phyloP scores from a whole-genome alignment of 1,140 invertebrate genomes.

The Rhagoletis pomonella region DNA sequence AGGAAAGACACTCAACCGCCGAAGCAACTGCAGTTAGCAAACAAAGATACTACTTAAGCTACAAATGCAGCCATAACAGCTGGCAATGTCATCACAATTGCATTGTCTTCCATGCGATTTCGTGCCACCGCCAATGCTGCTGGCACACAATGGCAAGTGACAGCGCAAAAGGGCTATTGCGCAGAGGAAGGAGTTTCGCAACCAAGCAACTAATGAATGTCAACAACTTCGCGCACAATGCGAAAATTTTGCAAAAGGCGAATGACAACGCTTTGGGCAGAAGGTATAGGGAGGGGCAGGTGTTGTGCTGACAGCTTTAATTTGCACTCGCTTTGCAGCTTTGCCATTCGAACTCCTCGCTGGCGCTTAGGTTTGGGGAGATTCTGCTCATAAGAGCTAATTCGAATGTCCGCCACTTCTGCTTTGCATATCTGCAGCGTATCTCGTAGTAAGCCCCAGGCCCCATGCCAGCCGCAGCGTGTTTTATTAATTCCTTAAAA shows the following conservation, averaged over 20 bases:
- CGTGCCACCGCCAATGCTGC: background rate
- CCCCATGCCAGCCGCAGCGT: too few relatives aligned
- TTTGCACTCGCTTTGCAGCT: background rate
- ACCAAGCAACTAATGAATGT: slow-evolving; percentile 26
- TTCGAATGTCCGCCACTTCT: too few relatives aligned
- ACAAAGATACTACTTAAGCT: background rate
- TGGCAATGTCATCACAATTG: background rate
- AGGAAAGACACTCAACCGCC: too few relatives aligned
- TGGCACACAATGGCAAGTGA: background rate
- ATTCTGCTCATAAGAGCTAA: too few relatives aligned
- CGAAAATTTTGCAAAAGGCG: background rate
- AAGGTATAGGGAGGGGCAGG: background rate
- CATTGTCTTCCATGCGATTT: background rate
- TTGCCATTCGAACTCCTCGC: background rate
- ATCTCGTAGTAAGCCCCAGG: too few relatives aligned
- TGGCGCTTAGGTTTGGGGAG: too few relatives aligned
- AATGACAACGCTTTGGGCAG: background rate
- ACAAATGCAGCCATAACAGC: background rate
- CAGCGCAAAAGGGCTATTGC: background rate
- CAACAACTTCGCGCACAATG: background rate
- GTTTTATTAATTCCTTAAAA: too few relatives aligned
- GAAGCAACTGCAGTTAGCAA: background rate
- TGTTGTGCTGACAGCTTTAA: background rate
- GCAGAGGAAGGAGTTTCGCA: background rate
- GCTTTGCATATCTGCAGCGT: too few relatives aligned